Evolutionary conservation across 2,113 vertebrate genomes (phyloP).

Genomic region (Lota lota): DNA sequence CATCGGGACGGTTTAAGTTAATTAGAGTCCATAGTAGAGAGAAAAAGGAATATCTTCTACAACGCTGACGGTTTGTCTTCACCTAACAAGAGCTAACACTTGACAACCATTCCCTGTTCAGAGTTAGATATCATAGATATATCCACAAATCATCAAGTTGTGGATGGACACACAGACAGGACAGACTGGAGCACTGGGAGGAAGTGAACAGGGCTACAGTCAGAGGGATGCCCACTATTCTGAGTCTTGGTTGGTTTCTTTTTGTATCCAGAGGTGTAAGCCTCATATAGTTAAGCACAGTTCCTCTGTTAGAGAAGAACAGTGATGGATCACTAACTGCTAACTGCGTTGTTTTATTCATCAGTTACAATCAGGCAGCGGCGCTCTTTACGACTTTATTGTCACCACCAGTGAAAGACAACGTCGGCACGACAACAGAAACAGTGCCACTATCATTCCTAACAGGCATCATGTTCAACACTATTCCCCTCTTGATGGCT

Average conservation of each 20-base stretch:
- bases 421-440: no score
- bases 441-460: no score
- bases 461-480: no score
- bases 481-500: no score
- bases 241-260: constrained; percentile 49
- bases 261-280: constrained; percentile 56
- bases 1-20: constrained; percentile 86
- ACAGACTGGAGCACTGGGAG: neutral
- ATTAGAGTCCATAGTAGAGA: constrained; percentile 82
- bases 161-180: neutral
- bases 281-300: constrained; percentile 54
- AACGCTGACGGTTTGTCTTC: no score
- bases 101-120: no score
- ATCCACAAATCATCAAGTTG: no score
- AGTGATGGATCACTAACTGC: constrained; percentile 64
- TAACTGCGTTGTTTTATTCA: constrained; percentile 66
- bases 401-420: no score
- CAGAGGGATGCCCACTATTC: constrained; percentile 35
- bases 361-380: constrained; percentile 59
- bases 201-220: constrained; percentile 21
- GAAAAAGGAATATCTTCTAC: neutral
- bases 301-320: constrained; percentile 65
- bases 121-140: no score
- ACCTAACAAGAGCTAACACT: no score
- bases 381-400: neutral